These are phyloP conservation scores for Tenebrio molitor DNA, from an alignment of 1,140 invertebrate species.

Conservation along the genomic window DNA sequence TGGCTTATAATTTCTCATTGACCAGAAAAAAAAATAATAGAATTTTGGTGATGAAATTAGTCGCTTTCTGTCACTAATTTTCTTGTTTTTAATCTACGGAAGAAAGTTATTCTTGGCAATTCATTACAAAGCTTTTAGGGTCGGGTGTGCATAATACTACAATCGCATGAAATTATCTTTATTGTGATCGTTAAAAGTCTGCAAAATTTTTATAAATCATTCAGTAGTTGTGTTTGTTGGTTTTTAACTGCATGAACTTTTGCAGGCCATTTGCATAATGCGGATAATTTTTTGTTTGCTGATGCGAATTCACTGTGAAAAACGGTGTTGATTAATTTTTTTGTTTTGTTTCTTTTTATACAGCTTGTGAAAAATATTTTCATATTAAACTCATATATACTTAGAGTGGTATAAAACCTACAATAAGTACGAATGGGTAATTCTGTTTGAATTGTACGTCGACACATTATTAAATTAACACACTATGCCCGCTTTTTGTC, in stretches of 20 bases:
- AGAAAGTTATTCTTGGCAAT: constrained; percentile 13
- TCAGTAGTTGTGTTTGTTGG: neutral
- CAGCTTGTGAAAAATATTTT: neutral
- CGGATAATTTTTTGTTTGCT: constrained; percentile 1
- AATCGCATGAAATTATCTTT: constrained; percentile 19
- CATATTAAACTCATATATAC: too few relatives aligned
- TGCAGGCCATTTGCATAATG: constrained; percentile 27
- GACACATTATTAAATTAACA: constrained; percentile 21
- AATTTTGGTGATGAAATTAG: constrained; percentile 4
- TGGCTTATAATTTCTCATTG: neutral
- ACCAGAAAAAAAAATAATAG: neutral
- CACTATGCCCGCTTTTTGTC: constrained; percentile 8
- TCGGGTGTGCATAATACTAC: constrained; percentile 9
- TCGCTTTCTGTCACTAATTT: neutral
- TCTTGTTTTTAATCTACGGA: neutral
- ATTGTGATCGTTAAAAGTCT: constrained; percentile 30
- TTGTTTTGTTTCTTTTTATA: neutral
- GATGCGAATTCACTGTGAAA: neutral
- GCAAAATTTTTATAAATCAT: constrained; percentile 27
- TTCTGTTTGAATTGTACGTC: neutral
- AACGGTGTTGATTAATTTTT: neutral
- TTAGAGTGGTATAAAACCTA: too few relatives aligned
- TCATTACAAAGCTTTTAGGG: constrained; percentile 12
- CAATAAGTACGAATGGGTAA: neutral
- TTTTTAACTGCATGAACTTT: constrained; percentile 15